Evolutionary conservation across 2,113 vertebrate genomes (phyloP), one percentile per base, ranked within the genome.

Genomic region (Uria lomvia): DNA sequence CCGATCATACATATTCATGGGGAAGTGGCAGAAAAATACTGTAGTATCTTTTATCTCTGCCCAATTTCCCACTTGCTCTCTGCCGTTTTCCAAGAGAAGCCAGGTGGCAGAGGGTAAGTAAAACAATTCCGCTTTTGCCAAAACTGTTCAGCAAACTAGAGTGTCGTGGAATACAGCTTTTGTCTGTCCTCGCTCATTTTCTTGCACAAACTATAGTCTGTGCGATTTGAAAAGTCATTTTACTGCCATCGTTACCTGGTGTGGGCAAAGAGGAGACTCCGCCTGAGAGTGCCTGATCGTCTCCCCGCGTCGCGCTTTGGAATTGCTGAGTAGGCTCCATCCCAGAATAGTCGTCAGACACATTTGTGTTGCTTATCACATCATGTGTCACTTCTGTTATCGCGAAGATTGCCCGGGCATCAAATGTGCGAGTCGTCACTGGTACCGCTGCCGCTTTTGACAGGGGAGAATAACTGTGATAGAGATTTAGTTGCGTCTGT

Each of bases 101-200:
- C 95, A 88, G 90, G 95, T 96, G 94, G 84, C 94, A 89, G 91
- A 90, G 90, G 90, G 85, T 92, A 94, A 94, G 88, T 95, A 88
- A 96, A 94, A 88, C 95, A 96, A 95, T 94, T 93, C 68, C 11
- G 1, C 52, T 95, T 73, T 65, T 71, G 72, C 81, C 81, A 80
- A 47, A 87, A 63, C 14, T 15, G 24, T 49, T 90, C 74, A 74
- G 55, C 47, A 45, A 79, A 77, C 49, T 62, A 6, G 71, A 43
- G 49, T 49, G 38, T 56, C 65, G 89, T 91, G 68, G 83, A 92
- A 88, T 93, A 52, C 16, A 85, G 84, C 70, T 73, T 66, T 82
- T 56, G 27, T 58, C 62, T 70, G 52, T 75, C 60, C 65, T 34
- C 63, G 43, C 70, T 94, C 79, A 63, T 71, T 73, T 72, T 77